Conservation (phyloP, 2,797 vertebrate genomes). For the Pteropus rufus region DNA sequence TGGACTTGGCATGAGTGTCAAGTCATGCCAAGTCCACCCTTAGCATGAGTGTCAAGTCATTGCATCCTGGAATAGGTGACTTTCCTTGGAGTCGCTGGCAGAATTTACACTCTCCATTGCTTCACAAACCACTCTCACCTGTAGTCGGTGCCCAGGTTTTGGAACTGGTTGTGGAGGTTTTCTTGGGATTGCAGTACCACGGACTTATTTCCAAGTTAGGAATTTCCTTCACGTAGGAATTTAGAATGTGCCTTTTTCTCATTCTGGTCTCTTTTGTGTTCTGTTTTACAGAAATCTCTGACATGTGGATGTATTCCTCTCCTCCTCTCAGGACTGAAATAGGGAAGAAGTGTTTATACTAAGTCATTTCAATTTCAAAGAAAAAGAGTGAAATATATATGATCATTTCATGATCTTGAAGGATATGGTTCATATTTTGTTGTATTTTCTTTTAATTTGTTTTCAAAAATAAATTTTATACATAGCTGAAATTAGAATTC, state of each 20-base stretch:
- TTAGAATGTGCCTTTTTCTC: not conserved
- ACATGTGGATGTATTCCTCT: not conserved
- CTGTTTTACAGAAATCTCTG: not conserved
- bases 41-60: no score
- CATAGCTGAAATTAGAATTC: conserved; percentile 3
- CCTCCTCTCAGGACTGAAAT: not conserved
- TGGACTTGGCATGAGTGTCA: no score
- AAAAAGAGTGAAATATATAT: not conserved
- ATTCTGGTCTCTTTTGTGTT: not conserved
- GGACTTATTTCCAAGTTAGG: not conserved
- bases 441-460: not conserved
- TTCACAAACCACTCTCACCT: not conserved
- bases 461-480: not conserved
- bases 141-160: not conserved
- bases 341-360: not conserved
- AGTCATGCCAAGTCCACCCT: no score
- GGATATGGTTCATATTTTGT: not conserved
- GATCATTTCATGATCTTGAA: not conserved
- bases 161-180: not conserved
- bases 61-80: rapidly evolving
- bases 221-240: not conserved
- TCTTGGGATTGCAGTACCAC: not conserved
- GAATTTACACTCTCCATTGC: not conserved
- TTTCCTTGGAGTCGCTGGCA: not conserved
- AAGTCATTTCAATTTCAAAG: conserved; percentile 6